A percentile compares a stretch with the other conserved stretches of the same genome.
These are phyloP conservation scores for Bombylius discolor DNA, from an alignment of 2,888 invertebrate species.

Conservation along the genomic window DNA sequence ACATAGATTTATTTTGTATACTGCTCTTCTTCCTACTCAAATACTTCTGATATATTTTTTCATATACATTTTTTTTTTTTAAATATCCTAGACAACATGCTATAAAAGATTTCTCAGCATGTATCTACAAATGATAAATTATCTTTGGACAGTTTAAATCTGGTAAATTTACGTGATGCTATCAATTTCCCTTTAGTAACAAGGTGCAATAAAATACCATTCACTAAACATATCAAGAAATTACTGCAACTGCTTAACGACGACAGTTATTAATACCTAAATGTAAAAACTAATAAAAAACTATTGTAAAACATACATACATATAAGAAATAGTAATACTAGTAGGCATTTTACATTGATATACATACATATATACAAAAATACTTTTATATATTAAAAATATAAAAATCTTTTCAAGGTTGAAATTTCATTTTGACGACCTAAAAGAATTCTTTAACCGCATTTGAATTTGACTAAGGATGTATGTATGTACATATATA, in stretches of 20 bases:
- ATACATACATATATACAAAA: no score
- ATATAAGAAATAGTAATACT: no score
- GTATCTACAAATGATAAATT: slow-evolving; percentile 2
- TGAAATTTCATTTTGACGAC: background rate
- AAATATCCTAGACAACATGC: background rate
- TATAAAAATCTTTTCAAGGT: no score
- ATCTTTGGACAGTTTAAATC: slow-evolving; percentile 1
- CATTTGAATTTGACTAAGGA: no score
- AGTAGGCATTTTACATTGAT: no score
- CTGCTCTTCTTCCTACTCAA: background rate
- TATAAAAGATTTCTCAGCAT: background rate
- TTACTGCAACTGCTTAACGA: background rate
- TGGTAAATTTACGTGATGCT: slow-evolving; percentile 6
- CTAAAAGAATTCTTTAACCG: background rate
- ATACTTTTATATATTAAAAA: no score
- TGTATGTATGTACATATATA: no score
- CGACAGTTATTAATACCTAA: slow-evolving; percentile 7
- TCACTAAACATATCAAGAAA: background rate
- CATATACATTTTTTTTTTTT: background rate
- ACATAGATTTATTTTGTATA: no score
- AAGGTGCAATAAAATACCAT: background rate
- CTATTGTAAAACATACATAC: no score
- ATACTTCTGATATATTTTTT: background rate
- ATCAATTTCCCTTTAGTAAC: background rate
- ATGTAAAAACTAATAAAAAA: background rate